Base-by-base conservation (phyloP, 2,888 invertebrate species). In the Schizaphis graminum region DNA sequence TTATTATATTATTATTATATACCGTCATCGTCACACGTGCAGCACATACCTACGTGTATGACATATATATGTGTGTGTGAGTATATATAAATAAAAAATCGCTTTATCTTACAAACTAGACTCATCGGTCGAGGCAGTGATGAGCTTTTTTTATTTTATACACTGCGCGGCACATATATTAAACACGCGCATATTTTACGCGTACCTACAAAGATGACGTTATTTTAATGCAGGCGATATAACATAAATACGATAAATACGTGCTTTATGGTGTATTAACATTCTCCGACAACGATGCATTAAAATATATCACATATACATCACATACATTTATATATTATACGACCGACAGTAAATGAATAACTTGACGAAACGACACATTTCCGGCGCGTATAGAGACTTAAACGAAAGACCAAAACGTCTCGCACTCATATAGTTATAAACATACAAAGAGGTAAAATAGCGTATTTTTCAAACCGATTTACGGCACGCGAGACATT, bases 311-410 rank as follows among this genome's bases (percentile, higher is more conserved):
- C 5, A 44, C n/a, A 67, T 67, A 61, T n/a, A 61, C 28, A 4
- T 67, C 4, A n/a, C 21, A n/a, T 61, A n/a, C n/a, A 61, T 61
- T 61, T 61, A n/a, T 35, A 47, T n/a, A 24, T 67, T 90, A 91
- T 77, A 91, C 35, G 77, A 41, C 53, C 84, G 11, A 41, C 53
- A 84, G 77, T 91, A 84, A 91, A 91, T 28, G 91, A 53, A 61
- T 89, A 41, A 44, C 56, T 41, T n/a, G 35, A 61, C 47, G 61
- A 87, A 92, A 92, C 92, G 86, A 86, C 56, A 91, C 56, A 35
- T 91, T 85, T 85, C 85, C 57, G 41, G 47, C 47, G 44, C 41
- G 44, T 44, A 35, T 44, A 35, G 35, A 67, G 67, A 67, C 67
- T 67, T 67, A 16, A 67, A 67, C 35, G 67, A 67, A 35, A 67